A percentile compares a stretch with the other conserved stretches of the same genome.
phyloP scores from a whole-genome alignment of 2,888 invertebrate genomes.

The Leucoma salicis region DNA sequence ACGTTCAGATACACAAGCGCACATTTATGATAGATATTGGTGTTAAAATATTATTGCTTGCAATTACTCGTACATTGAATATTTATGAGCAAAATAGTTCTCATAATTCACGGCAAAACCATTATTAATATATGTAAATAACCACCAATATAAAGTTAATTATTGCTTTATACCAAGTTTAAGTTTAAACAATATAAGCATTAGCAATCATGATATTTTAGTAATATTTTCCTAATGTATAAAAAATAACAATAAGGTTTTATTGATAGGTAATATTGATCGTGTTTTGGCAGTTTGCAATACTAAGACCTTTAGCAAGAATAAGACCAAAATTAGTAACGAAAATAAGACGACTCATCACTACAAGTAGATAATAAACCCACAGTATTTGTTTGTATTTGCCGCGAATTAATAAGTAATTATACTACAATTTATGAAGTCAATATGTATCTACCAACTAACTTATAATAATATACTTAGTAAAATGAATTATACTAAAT shows the following conservation, averaged over 20 bases:
- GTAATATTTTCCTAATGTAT: neutral
- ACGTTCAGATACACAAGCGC: slow-evolving; percentile 1
- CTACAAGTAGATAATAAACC: too few relatives aligned
- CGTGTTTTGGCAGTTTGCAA: too few relatives aligned
- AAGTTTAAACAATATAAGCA: slow-evolving; percentile 5
- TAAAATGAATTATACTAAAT: slow-evolving; percentile 26
- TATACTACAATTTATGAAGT: slow-evolving; percentile 32
- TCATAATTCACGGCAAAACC: slow-evolving; percentile 9
- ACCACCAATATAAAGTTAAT: neutral
- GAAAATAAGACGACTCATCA: too few relatives aligned
- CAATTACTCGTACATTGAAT: slow-evolving; percentile 25
- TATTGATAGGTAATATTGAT: too few relatives aligned
- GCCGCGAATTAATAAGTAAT: slow-evolving; percentile 7
- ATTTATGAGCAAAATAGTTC: slow-evolving; percentile 33
- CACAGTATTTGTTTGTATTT: too few relatives aligned
- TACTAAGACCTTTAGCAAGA: too few relatives aligned
- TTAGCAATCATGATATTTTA: neutral
- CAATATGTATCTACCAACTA: slow-evolving; percentile 29
- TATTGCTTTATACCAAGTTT: neutral
- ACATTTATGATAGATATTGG: slow-evolving; percentile 10
- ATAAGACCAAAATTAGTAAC: too few relatives aligned
- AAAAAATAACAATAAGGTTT: too few relatives aligned
- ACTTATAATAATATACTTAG: slow-evolving; percentile 9
- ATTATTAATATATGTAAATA: neutral
- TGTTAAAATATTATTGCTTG: slow-evolving; percentile 25